These are phyloP conservation scores for Caenorhabditis sp. DNA, from an alignment of 2,888 invertebrate genomes.

Conservation along the genomic window DNA sequence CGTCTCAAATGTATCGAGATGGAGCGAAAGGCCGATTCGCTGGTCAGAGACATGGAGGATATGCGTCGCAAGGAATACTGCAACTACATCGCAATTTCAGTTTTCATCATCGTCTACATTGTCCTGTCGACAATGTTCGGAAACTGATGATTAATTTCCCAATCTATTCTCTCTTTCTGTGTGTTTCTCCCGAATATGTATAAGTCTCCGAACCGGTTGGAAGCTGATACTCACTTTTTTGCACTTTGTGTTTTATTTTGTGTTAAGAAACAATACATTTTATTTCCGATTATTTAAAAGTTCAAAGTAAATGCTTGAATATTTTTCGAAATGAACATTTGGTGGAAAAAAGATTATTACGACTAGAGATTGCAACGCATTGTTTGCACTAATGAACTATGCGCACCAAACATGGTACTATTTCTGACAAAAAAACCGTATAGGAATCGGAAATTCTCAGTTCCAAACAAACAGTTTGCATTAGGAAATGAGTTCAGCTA, in stretches of 20 bases:
- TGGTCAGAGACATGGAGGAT: constrained; percentile 29
- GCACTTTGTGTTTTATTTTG: background rate
- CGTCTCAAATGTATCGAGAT: constrained; percentile 49
- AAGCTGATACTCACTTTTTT: constrained; percentile 24
- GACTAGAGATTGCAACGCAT: no score
- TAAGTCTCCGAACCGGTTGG: constrained; percentile 21
- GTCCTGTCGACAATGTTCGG: constrained; percentile 44
- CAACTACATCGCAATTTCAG: constrained; percentile 61
- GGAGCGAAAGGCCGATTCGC: constrained; percentile 28
- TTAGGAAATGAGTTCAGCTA: background rate
- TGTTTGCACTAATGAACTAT: no score
- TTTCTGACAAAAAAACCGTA: background rate
- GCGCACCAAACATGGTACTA: background rate
- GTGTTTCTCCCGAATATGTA: constrained; percentile 6
- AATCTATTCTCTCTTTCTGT: constrained; percentile 7
- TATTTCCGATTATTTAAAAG: no score
- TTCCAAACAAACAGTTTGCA: background rate
- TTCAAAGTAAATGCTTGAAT: no score
- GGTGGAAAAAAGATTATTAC: no score
- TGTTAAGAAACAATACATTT: no score
- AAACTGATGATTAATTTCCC: constrained; percentile 12
- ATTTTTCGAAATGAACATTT: no score
- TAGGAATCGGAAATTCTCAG: background rate
- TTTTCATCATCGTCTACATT: constrained; percentile 59
- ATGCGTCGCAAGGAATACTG: constrained; percentile 32